A percentile compares a stretch with the other conserved stretches of the same genome.
Evolutionary conservation across 2,888 invertebrate species (phyloP).

Genomic region (Bruchidius siliquastri): DNA sequence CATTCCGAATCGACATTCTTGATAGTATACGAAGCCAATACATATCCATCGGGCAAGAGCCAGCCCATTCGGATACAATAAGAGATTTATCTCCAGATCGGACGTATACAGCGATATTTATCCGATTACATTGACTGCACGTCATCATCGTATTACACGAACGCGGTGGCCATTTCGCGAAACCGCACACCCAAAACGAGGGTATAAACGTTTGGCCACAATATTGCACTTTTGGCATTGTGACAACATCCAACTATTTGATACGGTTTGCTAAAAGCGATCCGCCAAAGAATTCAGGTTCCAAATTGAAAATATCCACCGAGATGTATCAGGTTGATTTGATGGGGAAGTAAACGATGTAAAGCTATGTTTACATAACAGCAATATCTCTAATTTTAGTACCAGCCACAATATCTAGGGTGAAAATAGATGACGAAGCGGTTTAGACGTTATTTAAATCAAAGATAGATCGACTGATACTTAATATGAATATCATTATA

Average conservation of each 20-base stretch:
- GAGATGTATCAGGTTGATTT: too few relatives aligned
- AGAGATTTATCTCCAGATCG: not conserved
- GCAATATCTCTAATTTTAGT: too few relatives aligned
- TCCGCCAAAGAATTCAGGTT: not conserved
- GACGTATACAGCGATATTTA: not conserved
- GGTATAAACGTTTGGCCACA: not conserved
- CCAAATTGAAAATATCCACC: not conserved
- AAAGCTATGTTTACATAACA: too few relatives aligned
- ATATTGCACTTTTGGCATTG: not conserved
- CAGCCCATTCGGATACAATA: not conserved
- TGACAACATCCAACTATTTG: not conserved
- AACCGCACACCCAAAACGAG: not conserved
- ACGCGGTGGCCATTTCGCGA: not conserved
- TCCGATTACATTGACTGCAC: not conserved
- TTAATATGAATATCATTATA: too few relatives aligned
- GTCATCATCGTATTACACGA: not conserved
- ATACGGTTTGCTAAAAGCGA: not conserved
- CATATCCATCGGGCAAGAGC: not conserved
- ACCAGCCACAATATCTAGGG: too few relatives aligned
- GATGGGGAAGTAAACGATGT: too few relatives aligned
- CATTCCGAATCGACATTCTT: not conserved
- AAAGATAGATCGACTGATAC: too few relatives aligned
- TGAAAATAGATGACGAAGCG: too few relatives aligned
- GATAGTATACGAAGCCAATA: not conserved
- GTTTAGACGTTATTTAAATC: too few relatives aligned